Base-by-base conservation (phyloP, 2,888 invertebrate genomes). In the Stegophylla sp. region DNA sequence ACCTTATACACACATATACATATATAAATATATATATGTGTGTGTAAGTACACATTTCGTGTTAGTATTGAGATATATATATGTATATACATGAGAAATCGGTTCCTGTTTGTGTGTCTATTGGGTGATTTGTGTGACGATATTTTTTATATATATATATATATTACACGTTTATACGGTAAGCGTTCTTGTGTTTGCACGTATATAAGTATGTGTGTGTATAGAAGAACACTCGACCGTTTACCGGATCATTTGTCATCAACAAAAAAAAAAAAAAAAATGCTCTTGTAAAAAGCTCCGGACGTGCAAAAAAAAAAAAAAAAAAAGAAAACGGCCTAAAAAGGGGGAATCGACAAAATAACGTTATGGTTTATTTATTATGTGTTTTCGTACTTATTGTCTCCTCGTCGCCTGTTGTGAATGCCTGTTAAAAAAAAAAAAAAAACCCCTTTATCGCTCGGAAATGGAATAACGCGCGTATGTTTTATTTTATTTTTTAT, bases 161-260 rank as follows among this genome's bases (percentile, higher is more conserved):
- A 15, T 41, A 43, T 13, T 45, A 48, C 20, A 56, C 7, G 12
- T 12, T 12, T 12, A 23, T 61, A 15, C 15, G 28, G 56, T 56
- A 56, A 56, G 56, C 56, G 56, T 10, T 56, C 56, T 56, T 56
- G 23, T 56, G 20, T 20, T n/a, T 5, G 9, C 23, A 20, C 56
- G 23, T 56, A 56, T 59, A 56, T 4, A n/a, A 56, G 1, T 3
- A 20, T 20, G 28, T 53, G 26, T 20, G 56, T 51, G 26, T 17
- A 66, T 43, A 67, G 73, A 73, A 67, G 48, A 69, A 77, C 59
- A 45, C 34, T 77, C 59, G 77, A 69, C 77, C 67, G 59, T 77
- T 77, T 77, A 77, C 67, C 67, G 59, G 77, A 77, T 77, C 77
- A 77, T 77, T 77, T 77, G 77, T 77, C 77, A 69, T 77, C 45